Conservation (phyloP, 2,888 invertebrate species). For the Trachelus iudaicus region DNA sequence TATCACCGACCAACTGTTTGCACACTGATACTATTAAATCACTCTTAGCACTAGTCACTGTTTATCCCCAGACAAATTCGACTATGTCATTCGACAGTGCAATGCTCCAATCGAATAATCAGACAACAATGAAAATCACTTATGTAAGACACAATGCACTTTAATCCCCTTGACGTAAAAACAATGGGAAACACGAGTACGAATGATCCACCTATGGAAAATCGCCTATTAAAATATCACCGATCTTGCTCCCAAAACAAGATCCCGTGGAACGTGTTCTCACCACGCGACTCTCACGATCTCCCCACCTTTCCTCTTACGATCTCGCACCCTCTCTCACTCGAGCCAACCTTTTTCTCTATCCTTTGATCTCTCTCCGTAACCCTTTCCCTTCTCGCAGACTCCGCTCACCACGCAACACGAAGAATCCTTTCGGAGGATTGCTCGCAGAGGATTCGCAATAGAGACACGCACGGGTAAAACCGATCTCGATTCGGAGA, state of each 20-base stretch:
- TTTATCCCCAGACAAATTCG: neutral
- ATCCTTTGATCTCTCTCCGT: constrained; percentile 2
- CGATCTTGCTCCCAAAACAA: neutral
- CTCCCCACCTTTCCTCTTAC: neutral
- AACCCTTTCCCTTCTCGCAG: constrained; percentile 1
- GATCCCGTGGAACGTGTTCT: neutral
- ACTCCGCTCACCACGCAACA: neutral
- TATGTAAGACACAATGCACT: neutral
- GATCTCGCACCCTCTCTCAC: neutral
- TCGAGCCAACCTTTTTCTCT: neutral
- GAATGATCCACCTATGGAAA: neutral
- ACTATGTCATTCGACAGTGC: neutral
- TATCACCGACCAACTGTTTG: no score
- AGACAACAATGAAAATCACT: neutral
- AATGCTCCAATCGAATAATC: neutral
- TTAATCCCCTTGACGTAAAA: neutral
- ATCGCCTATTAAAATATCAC: neutral
- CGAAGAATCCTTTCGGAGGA: neutral
- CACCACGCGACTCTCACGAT: constrained; percentile 3
- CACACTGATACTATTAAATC: neutral
- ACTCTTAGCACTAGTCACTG: neutral
- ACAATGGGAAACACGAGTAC: neutral
- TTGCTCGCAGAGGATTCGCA: neutral
- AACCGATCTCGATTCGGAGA: neutral
- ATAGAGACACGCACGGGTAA: neutral